Percentiles rank a stretch among this genome's conserved stretches.
Conservation (phyloP, 2,113 vertebrate genomes). For the Odontophorus gujanensis region DNA sequence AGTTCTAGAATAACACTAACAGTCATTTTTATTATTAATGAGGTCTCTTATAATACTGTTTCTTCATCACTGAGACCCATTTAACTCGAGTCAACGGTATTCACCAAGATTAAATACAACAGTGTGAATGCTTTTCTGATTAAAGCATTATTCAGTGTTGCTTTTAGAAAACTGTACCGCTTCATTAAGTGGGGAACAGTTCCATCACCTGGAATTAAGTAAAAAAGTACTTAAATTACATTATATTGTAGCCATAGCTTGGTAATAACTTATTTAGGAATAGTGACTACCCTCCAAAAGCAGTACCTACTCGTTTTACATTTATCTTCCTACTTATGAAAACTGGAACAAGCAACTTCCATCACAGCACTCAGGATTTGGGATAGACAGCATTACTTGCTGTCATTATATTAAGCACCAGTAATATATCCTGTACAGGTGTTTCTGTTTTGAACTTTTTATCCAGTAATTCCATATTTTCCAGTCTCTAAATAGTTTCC, state of each 20-base stretch:
- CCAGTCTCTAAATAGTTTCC: background rate
- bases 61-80: slow-evolving; percentile 36
- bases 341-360: background rate
- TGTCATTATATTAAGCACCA: background rate
- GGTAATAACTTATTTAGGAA: background rate
- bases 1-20: slow-evolving; percentile 64
- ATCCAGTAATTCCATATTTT: background rate
- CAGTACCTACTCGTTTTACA: background rate
- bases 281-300: background rate
- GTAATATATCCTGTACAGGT: background rate
- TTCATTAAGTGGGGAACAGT: slow-evolving; percentile 31
- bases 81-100: slow-evolving; percentile 60
- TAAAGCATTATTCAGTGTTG: slow-evolving; percentile 58
- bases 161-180: slow-evolving; percentile 53
- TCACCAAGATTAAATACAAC: slow-evolving; percentile 51
- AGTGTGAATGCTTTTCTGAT: slow-evolving; percentile 55
- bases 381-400: background rate
- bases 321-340: background rate
- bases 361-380: background rate
- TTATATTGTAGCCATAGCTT: background rate
- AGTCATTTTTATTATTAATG: slow-evolving; percentile 76
- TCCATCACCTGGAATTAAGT: slow-evolving; percentile 18
- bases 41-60: slow-evolving; percentile 54
- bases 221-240: background rate
- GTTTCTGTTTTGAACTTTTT: background rate